phyloP scores from a whole-genome alignment of 2,797 vertebrate species.

The Serranus cabrilla region DNA sequence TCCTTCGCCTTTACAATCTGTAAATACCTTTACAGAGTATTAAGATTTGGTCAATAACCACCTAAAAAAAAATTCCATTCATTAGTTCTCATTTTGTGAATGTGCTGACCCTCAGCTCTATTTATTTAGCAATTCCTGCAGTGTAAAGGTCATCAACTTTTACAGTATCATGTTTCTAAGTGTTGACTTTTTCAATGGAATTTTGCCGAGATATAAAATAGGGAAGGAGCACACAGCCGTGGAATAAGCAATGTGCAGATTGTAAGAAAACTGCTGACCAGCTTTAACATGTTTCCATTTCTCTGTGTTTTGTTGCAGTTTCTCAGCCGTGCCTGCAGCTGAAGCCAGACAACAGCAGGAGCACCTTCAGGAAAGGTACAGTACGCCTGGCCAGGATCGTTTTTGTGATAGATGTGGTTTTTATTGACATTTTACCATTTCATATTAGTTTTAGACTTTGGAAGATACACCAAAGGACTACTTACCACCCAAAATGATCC shows the following conservation, averaged over 20 bases:
- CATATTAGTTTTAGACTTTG: background rate
- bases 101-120: background rate
- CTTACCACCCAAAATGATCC: too few species aligned
- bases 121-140: background rate
- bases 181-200: background rate
- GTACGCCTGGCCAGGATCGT: background rate
- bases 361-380: constrained; percentile 90
- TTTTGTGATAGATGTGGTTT: background rate
- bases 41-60: too few species aligned
- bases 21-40: too few species aligned
- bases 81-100: background rate
- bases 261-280: background rate
- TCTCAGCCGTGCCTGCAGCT: constrained; percentile 93
- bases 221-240: background rate
- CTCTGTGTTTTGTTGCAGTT: constrained; percentile 79
- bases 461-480: too few species aligned
- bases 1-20: too few species aligned
- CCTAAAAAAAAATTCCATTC: background rate
- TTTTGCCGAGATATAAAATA: background rate
- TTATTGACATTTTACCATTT: background rate
- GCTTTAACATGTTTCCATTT: constrained; percentile 2
- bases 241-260: background rate
- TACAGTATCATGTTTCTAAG: background rate
- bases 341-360: constrained; percentile 89
- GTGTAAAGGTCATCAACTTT: background rate